Evolutionary conservation across 2,113 vertebrate species (phyloP).

Genomic region (Misgurnus mizolepis): DNA sequence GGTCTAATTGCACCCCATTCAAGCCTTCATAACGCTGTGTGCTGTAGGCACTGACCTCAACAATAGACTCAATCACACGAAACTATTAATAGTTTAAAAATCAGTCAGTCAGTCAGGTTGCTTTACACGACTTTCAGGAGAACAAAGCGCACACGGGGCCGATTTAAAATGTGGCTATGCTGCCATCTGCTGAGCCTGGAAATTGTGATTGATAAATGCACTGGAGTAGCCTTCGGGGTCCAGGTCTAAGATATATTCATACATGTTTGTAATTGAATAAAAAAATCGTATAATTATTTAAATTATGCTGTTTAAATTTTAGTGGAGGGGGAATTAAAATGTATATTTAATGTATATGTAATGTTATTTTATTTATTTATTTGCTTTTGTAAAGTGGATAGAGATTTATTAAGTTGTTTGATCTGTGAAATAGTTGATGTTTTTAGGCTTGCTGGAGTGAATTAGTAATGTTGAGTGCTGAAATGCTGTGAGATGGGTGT

Average conservation of each 20-base stretch:
- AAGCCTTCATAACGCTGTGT: not conserved
- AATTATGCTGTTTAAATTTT: too few species aligned
- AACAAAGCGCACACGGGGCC: not conserved
- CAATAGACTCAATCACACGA: not conserved
- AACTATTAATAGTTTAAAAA: conserved; percentile 14
- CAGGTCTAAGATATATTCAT: not conserved
- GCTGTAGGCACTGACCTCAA: not conserved
- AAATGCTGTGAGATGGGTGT: not conserved
- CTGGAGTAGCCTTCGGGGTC: not conserved
- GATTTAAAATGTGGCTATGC: conserved; percentile 50
- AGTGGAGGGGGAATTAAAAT: too few species aligned
- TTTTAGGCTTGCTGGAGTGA: not conserved
- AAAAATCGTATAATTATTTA: too few species aligned
- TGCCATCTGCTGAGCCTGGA: conserved; percentile 53
- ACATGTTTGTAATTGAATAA: too few species aligned
- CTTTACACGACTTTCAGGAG: not conserved
- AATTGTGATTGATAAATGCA: not conserved
- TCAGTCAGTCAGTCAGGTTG: conserved; percentile 1
- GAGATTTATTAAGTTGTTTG: not conserved
- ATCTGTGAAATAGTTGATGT: not conserved
- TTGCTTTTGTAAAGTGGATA: too few species aligned
- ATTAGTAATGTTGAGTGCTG: not conserved
- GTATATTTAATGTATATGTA: too few species aligned
- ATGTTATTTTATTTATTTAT: too few species aligned
- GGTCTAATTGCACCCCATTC: not conserved